Conservation (phyloP, 2,797 vertebrate species). For the Staurois parvus region DNA sequence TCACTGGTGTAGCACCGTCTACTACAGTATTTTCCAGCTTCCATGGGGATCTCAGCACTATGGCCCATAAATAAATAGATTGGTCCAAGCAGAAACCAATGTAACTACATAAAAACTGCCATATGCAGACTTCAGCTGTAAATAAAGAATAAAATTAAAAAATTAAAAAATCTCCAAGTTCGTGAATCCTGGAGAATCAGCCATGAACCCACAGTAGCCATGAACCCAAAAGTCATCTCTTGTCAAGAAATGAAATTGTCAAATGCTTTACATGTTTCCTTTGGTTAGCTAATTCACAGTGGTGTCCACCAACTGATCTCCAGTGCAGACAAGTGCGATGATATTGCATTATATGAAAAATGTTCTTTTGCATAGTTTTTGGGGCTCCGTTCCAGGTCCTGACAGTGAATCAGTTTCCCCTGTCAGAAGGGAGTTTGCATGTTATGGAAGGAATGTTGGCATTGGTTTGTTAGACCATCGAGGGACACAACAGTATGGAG, state of each 20-base stretch:
- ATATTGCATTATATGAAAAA: neutral
- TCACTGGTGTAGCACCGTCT: too few species aligned
- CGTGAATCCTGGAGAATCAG: too few species aligned
- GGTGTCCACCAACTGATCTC: neutral
- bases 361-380: neutral
- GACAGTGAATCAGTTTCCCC: conserved; percentile 28
- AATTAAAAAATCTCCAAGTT: too few species aligned
- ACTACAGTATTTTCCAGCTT: too few species aligned
- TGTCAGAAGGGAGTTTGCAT: conserved; percentile 28
- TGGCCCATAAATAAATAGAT: too few species aligned
- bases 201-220: too few species aligned
- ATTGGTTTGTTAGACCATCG: neutral
- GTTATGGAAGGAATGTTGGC: conserved; percentile 45
- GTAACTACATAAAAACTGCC: too few species aligned
- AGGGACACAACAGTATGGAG: conserved; percentile 15
- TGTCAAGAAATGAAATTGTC: neutral
- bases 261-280: neutral
- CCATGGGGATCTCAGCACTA: too few species aligned
- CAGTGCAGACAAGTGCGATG: neutral
- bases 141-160: too few species aligned
- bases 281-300: neutral
- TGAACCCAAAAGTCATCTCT: too few species aligned
- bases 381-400: neutral
- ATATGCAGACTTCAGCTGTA: too few species aligned
- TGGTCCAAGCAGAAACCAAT: too few species aligned